Base-by-base conservation (phyloP, 2,888 invertebrate genomes). In the Drosophila barbarae region DNA sequence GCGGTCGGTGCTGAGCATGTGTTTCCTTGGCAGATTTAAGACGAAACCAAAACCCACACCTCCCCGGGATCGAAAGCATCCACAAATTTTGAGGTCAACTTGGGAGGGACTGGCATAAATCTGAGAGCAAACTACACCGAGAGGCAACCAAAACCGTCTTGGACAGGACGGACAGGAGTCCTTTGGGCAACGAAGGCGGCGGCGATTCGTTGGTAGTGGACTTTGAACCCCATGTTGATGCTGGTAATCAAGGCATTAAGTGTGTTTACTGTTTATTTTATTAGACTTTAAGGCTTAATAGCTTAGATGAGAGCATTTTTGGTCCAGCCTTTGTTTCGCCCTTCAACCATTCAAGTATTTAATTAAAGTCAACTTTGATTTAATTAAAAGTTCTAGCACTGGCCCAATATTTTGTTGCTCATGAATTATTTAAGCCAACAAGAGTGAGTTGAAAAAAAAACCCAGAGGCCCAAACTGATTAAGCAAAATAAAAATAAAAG, bases 211-310 rank as follows among this genome's bases (percentile, higher is more conserved):
- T 44, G 55, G 39, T 12, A 51, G 39, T 36, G 50, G 67, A 63
- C 63, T 66, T 52, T 63, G 63, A 63, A 52, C 63, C 66, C 65
- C 61, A 63, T 63, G 69, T 65, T 73, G 73, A 56, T 74, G 73
- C 67, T 84, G 71, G 80, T 83, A 84, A 85, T 86, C 86, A 86
- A 86, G 85, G 85, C 83, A 86, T 86, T 83, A 86, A 86, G 73
- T 85, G 80, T 85, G 77, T 83, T 83, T 86, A 83, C 85, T 83
- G 83, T 83, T 82, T 85, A 83, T 83, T 83, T 83, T 83, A 85
- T 83, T 83, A 74, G 85, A 82, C 83, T 86, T 84, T 76, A 82
- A 86, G 76, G 83, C 84, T 83, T 84, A 84, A 84, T 76, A 71
- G 83, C 83, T 84, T 82, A 73, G 67, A 67, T 57, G 39, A 44